Base-by-base conservation (phyloP, 2,797 vertebrate genomes). In the Scarus forsteni region DNA sequence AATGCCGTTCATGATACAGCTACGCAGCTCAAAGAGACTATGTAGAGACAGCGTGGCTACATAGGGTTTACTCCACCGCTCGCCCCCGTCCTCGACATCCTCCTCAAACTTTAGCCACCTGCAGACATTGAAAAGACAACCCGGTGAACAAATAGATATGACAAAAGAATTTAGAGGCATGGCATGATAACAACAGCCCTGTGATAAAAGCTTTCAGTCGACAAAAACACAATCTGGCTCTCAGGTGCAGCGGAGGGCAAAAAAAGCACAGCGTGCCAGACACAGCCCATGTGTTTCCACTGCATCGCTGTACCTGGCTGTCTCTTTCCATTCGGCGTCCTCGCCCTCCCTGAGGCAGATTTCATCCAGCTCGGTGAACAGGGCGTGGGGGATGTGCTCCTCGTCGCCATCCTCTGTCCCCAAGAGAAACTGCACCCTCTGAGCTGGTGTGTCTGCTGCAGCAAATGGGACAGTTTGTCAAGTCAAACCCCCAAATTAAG, bases 71-170 rank as follows among this genome's bases (percentile, higher is more conserved):
- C 97, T 98, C 98, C 98, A 99, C 57, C 97, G 94, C 83, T 99
- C 98, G 1, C 97, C 98, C 10, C 98, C 98, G 34, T 99, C 98
- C 89, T 99, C 98, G 15, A 99, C 97, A 63, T 99, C 98, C 93
- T 99, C 98, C 92, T 99, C 98, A 88, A 99, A 99, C 77, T 99
- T 99, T 50, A 99, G 89, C 98, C 98, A 99, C 92, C 98, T 99
- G 74, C 7, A 58, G 6, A 54, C 5, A 51, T 48, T 0, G 10
- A 67, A 43, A 60, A 60, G 34, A 55, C 13, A n/a, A 55, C 7
- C 13, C 7, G 0, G 14, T 19, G n/a, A 46, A 64, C 27, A 35
- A 42, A 53, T 38, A 4, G 27, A 16, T n/a, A 36, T 57, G 45
- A 34, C 3, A 16, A 9, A 43, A 10, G 43, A 44, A 44, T 13